These are phyloP conservation scores for Huso huso DNA, from an alignment of 2,797 vertebrate genomes.

Conservation along the genomic window DNA sequence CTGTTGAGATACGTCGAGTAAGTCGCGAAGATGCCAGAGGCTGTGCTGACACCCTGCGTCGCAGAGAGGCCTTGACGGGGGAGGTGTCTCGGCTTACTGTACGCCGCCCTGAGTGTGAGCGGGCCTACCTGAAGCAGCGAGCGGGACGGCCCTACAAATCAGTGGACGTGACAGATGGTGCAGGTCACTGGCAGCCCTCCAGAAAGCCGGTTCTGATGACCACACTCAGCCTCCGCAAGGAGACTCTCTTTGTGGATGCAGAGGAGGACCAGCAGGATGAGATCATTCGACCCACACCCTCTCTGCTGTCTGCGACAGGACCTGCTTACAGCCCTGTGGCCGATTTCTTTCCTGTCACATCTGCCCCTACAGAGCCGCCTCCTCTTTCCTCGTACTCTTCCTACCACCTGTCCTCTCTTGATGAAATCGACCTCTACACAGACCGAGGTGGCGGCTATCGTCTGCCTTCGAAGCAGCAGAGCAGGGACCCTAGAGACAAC, in stretches of 20 bases:
- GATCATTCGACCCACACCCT: slow-evolving; percentile 77
- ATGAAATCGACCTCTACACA: slow-evolving; percentile 90
- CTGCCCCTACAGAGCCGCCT: slow-evolving; percentile 56
- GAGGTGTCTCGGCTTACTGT: slow-evolving; percentile 72
- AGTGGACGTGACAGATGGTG: slow-evolving; percentile 85
- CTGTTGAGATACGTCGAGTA: slow-evolving; percentile 71
- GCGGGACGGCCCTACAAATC: slow-evolving; percentile 88
- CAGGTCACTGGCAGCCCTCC: slow-evolving; percentile 82
- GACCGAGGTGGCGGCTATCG: slow-evolving; percentile 63
- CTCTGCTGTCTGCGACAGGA: slow-evolving; percentile 72
- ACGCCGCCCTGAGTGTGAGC: slow-evolving; percentile 76
- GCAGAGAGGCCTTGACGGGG: slow-evolving; percentile 71
- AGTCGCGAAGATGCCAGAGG: slow-evolving; percentile 77
- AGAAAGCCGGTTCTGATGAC: slow-evolving; percentile 79
- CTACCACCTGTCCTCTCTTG: slow-evolving; percentile 70
- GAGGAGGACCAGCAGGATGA: slow-evolving; percentile 87
- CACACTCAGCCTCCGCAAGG: slow-evolving; percentile 83
- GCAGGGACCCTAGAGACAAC: slow-evolving; percentile 56
- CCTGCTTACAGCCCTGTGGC: slow-evolving; percentile 73
- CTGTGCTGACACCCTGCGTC: slow-evolving; percentile 78
- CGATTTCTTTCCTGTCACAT: slow-evolving; percentile 72
- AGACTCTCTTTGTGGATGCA: slow-evolving; percentile 69
- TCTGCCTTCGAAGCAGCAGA: slow-evolving; percentile 56
- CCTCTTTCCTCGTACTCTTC: slow-evolving; percentile 38
- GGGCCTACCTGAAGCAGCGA: slow-evolving; percentile 73